These are phyloP conservation scores for Torymus aiolomorphi DNA, from an alignment of 2,888 invertebrate species.

Conservation along the genomic window DNA sequence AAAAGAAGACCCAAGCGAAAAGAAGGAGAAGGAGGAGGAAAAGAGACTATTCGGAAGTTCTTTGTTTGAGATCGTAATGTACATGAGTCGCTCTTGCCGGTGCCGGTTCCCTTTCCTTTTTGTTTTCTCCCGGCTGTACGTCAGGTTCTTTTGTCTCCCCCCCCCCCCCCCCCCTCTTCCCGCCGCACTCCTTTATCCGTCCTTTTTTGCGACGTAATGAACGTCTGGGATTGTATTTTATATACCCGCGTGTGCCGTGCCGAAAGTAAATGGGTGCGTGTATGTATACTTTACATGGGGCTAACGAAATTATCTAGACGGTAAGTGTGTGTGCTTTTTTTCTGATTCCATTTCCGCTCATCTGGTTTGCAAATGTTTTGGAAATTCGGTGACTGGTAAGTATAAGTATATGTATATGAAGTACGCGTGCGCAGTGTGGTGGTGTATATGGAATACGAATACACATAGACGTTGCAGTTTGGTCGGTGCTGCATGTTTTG, in stretches of 20 bases:
- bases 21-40: neutral
- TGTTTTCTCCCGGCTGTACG: neutral
- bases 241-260: neutral
- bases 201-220: slow-evolving; percentile 16
- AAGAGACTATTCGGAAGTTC: slow-evolving; percentile 43
- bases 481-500: neutral
- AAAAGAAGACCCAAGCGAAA: neutral
- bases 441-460: neutral
- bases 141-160: slow-evolving; percentile 21
- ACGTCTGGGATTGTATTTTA: slow-evolving; percentile 35
- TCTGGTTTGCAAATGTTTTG: too few species aligned
- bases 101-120: slow-evolving; percentile 12
- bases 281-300: too few species aligned
- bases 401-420: too few species aligned
- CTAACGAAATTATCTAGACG: neutral
- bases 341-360: too few species aligned
- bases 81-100: slow-evolving; percentile 4
- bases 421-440: neutral
- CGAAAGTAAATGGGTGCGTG: neutral
- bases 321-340: too few species aligned
- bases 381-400: too few species aligned
- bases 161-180: neutral
- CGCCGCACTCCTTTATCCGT: too few species aligned
- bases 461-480: neutral
- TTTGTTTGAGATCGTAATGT: slow-evolving; percentile 42